Evolutionary conservation across 2,888 invertebrate genomes (phyloP).

Genomic region (Pyrochroa serraticornis): DNA sequence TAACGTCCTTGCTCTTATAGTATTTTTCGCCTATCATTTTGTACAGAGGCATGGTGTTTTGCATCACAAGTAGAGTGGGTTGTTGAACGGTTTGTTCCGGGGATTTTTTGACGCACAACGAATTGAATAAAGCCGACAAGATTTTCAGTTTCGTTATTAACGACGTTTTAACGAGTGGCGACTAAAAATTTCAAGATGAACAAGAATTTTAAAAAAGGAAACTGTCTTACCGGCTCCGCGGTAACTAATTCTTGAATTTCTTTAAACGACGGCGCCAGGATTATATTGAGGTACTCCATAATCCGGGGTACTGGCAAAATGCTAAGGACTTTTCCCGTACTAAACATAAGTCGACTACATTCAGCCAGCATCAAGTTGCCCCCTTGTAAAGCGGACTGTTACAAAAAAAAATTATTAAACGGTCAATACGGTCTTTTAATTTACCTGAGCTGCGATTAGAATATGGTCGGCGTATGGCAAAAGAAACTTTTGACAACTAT

Average conservation of each 20-base stretch:
- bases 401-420: slow-evolving; percentile 30
- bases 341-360: slow-evolving; percentile 75
- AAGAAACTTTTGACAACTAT: slow-evolving; percentile 79
- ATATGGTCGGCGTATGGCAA: slow-evolving; percentile 78
- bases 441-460: slow-evolving; percentile 71
- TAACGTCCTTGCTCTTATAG: slow-evolving; percentile 66
- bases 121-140: slow-evolving; percentile 67
- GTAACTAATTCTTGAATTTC: slow-evolving; percentile 64
- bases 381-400: slow-evolving; percentile 61
- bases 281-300: slow-evolving; percentile 71
- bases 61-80: slow-evolving; percentile 65
- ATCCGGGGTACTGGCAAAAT: slow-evolving; percentile 68
- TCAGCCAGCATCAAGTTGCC: slow-evolving; percentile 70
- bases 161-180: slow-evolving; percentile 59
- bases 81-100: slow-evolving; percentile 51
- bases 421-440: background rate
- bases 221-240: slow-evolving; percentile 58
- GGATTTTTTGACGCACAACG: slow-evolving; percentile 55
- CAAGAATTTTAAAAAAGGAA: background rate
- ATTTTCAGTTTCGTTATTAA: slow-evolving; percentile 71
- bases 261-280: slow-evolving; percentile 70
- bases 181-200: slow-evolving; percentile 50
- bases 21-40: slow-evolving; percentile 66
- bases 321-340: slow-evolving; percentile 75
- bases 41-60: slow-evolving; percentile 69